phyloP scores from a whole-genome alignment of 2,797 vertebrate species.

The Chaunax sp. region DNA sequence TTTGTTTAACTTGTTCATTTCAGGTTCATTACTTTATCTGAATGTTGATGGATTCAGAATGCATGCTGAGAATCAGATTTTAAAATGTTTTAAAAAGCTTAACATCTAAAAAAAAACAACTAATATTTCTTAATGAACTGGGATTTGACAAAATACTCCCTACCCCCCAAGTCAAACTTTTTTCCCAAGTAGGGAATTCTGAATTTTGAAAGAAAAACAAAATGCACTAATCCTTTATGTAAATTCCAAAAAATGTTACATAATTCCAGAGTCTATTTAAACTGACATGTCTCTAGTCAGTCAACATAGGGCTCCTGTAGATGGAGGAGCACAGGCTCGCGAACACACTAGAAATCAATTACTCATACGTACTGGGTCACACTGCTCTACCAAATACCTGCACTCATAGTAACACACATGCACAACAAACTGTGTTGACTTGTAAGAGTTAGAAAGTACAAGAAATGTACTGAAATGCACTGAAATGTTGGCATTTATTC shows the following conservation, averaged over 20 bases:
- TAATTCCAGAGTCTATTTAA: conserved; percentile 16
- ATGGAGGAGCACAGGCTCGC: conserved; percentile 35
- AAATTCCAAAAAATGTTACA: conserved; percentile 21
- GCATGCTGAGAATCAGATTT: background rate
- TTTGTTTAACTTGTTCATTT: conserved; percentile 31
- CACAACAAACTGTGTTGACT: conserved; percentile 30
- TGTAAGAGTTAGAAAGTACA: conserved; percentile 18
- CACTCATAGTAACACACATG: conserved; percentile 51
- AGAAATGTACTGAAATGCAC: conserved; percentile 12
- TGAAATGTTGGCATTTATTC: background rate
- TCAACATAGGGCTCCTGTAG: conserved; percentile 15
- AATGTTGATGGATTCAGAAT: background rate
- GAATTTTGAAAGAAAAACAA: background rate
- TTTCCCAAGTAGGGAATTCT: background rate
- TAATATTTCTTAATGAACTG: background rate
- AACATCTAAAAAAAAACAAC: conserved; percentile 1
- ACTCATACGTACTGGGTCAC: conserved; percentile 49
- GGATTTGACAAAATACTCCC: conserved; percentile 9
- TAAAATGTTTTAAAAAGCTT: conserved; percentile 4
- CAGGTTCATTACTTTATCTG: conserved; percentile 13
- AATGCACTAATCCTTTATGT: background rate
- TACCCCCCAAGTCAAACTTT: conserved; percentile 1
- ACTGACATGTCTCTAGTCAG: conserved; percentile 1
- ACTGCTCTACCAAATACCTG: conserved; percentile 55
- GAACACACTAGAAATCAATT: conserved; percentile 51